Percentiles rank a stretch among this genome's conserved stretches.
phyloP scores from a whole-genome alignment of 2,888 invertebrate genomes.

The Orthonevra nobilis region DNA sequence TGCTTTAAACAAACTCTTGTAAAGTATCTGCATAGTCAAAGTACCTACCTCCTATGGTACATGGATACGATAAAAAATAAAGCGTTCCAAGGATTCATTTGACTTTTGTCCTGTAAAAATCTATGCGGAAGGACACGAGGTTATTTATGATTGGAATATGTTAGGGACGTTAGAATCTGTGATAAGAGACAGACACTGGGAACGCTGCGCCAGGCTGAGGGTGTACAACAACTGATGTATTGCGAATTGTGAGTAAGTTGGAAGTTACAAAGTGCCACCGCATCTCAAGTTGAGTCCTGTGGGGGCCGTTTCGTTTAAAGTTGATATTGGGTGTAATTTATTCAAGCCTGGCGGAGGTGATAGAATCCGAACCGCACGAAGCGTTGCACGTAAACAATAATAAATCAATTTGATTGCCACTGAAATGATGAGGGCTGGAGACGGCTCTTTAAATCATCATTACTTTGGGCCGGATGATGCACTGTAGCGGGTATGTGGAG shows the following conservation, averaged over 20 bases:
- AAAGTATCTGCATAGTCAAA: slow-evolving; percentile 62
- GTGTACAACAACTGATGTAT: slow-evolving; percentile 36
- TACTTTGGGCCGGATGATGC: neutral
- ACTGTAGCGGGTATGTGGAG: slow-evolving; percentile 6
- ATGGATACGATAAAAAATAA: slow-evolving; percentile 40
- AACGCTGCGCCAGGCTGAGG: slow-evolving; percentile 14
- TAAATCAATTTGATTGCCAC: slow-evolving; percentile 70
- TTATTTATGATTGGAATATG: slow-evolving; percentile 67
- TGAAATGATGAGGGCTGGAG: neutral
- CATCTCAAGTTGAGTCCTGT: neutral
- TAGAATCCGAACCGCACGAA: slow-evolving; percentile 43
- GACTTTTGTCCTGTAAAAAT: neutral
- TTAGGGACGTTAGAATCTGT: slow-evolving; percentile 64
- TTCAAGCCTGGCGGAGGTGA: slow-evolving; percentile 42
- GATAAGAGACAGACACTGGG: slow-evolving; percentile 58
- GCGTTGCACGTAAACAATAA: slow-evolving; percentile 65
- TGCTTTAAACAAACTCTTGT: no score
- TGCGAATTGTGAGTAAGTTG: slow-evolving; percentile 52
- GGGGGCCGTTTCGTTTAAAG: slow-evolving; percentile 17
- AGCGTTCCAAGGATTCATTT: neutral
- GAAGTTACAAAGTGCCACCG: slow-evolving; percentile 52
- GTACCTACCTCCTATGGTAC: slow-evolving; percentile 30
- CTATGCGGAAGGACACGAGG: slow-evolving; percentile 34
- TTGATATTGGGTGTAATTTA: slow-evolving; percentile 61
- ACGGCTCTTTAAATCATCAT: slow-evolving; percentile 40